Base-by-base conservation (phyloP, 1,140 invertebrate genomes). In the Thaumatotibia leucotreta region DNA sequence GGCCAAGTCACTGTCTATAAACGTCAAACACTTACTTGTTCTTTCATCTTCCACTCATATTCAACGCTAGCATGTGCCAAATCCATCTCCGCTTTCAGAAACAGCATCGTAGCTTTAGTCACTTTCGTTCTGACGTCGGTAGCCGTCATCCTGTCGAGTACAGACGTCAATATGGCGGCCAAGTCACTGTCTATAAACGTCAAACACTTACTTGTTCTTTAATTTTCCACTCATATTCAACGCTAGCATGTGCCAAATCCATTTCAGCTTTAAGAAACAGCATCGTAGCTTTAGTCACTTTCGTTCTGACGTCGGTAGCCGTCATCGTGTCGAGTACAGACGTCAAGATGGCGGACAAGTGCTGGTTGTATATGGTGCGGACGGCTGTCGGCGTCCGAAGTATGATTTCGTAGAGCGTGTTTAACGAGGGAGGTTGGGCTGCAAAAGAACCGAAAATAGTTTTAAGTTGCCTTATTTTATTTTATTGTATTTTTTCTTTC, bases 221-320 rank as follows among this genome's bases (percentile, higher is more conserved):
- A 0, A 39, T 50, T 32, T 82, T 86, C 85, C 85, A 88, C 14
- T 72, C 77, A 49, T 82, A 72, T 20, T 45, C 20, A 11, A 45
- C 39, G 14, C 39, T 8, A n/a, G 84, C 83, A 0, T 85, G 79
- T 0, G 73, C 65, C 11, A 88, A 24, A 29, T 86, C 82, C 5
- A 79, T 81, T 29, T 86, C 86, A 0, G 75, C 50, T 61, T 83
- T 76, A 14, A 88, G 33, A 17, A 80, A 76, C 14, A 88, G 22
- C 10, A 88, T 54, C 0, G 70, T 72, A 0, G 73, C 74, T 6
- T 82, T 52, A 0, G 77, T 70, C 6, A 84, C 27, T 33, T 74
- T 69, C 0, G 52, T 33, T 20, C 63, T 20, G 27, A 63, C 10
- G 22, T 73, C 79, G 68, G 10, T 39, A 39, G 9, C 54, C 65